Evolutionary conservation across 2,888 invertebrate species (phyloP).

Genomic region (Dryobota labecula): DNA sequence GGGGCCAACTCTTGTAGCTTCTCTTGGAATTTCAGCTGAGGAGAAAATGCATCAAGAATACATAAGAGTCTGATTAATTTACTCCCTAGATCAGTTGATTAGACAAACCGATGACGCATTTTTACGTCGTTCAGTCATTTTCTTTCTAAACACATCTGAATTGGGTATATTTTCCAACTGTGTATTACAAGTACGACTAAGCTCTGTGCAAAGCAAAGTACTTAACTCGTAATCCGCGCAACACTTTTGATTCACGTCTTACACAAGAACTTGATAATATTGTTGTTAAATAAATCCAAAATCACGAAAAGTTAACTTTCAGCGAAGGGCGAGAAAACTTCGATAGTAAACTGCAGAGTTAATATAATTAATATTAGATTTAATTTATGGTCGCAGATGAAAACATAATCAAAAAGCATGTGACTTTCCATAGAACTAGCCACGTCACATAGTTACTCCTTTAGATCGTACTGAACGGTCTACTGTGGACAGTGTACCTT

Average conservation of each 20-base stretch:
- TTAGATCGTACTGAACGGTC: not conserved
- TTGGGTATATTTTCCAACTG: not conserved
- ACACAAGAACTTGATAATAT: constrained; percentile 1
- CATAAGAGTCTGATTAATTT: not conserved
- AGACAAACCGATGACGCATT: not conserved
- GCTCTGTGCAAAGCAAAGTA: not conserved
- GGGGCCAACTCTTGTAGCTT: constrained; percentile 93
- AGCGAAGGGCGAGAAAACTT: not conserved
- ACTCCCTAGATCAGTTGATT: not conserved
- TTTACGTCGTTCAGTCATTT: not conserved
- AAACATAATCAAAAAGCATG: not conserved
- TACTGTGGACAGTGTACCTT: constrained; percentile 81
- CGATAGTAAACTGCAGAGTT: not conserved
- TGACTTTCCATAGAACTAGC: too few relatives aligned
- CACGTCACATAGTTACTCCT: not conserved
- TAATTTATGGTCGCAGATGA: not conserved
- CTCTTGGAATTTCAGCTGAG: constrained; percentile 92
- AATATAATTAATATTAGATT: not conserved
- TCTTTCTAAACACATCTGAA: not conserved
- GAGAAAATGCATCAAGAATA: not conserved
- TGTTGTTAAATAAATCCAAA: not conserved
- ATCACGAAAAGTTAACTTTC: not conserved
- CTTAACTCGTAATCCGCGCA: constrained; percentile 5
- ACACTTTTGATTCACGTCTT: constrained; percentile 14
- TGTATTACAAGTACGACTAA: not conserved